These are phyloP conservation scores for Dreissena polymorpha DNA, from an alignment of 1,140 invertebrate genomes.

Conservation along the genomic window DNA sequence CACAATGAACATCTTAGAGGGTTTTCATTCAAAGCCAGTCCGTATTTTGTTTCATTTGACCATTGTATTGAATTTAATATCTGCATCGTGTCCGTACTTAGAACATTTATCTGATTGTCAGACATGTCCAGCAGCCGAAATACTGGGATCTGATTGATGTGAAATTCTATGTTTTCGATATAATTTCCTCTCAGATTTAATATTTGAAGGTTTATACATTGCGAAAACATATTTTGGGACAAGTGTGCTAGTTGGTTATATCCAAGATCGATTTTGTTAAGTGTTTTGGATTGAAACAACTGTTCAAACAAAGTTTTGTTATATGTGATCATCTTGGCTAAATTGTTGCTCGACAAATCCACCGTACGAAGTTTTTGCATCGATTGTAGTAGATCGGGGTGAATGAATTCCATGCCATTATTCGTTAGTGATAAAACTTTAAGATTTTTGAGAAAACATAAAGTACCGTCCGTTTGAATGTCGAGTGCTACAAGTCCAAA, in stretches of 20 bases:
- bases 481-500: background rate
- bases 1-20: slow-evolving; percentile 14
- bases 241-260: background rate
- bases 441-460: background rate
- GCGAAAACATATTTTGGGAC: background rate
- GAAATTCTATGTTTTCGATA: slow-evolving; percentile 2
- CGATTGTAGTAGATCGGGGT: background rate
- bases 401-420: slow-evolving; percentile 21
- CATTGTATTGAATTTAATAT: background rate
- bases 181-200: slow-evolving; percentile 8
- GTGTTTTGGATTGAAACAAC: background rate
- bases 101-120: slow-evolving; percentile 3
- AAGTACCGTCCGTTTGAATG: background rate
- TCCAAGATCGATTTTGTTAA: slow-evolving; percentile 4
- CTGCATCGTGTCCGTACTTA: background rate
- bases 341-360: slow-evolving; percentile 1
- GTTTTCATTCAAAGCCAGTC: background rate
- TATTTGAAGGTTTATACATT: background rate
- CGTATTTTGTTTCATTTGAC: background rate
- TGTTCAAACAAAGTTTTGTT: background rate
- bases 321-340: background rate
- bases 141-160: background rate
- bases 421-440: background rate
- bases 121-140: background rate
- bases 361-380: background rate